Percentiles rank a stretch among this genome's conserved stretches.
Conservation (phyloP, 2,797 vertebrate species). For the Tenualosa ilisha region DNA sequence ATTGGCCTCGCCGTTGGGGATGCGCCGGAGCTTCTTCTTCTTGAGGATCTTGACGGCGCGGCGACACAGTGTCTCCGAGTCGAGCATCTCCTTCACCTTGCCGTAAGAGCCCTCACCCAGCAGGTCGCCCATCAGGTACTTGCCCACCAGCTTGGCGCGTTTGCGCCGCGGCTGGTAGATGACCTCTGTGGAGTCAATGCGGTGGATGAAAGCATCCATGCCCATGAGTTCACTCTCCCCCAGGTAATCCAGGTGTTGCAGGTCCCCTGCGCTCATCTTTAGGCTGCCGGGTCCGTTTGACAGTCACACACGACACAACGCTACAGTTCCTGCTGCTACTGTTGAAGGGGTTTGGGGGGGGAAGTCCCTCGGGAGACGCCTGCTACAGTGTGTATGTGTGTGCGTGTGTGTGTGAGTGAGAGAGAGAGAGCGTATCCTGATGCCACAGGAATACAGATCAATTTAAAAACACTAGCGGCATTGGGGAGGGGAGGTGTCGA, state of each 20-base stretch:
- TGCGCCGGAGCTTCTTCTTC: conserved; percentile 96
- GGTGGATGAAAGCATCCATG: conserved; percentile 98
- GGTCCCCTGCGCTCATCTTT: conserved; percentile 79
- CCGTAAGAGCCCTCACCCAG: conserved; percentile 97
- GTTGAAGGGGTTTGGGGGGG: neutral
- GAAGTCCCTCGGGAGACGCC: neutral
- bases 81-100: conserved; percentile 99
- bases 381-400: conserved; percentile 16
- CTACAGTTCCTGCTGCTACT: neutral
- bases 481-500: conserved; percentile 13
- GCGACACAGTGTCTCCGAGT: conserved; percentile 96
- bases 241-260: conserved; percentile 89
- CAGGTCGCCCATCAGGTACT: conserved; percentile 98
- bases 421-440: neutral
- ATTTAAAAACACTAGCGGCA: conserved; percentile 28
- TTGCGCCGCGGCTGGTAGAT: conserved; percentile 97
- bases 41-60: conserved; percentile 97
- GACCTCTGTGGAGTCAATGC: conserved; percentile 97
- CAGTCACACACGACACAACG: conserved; percentile 55
- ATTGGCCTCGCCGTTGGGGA: conserved; percentile 97
- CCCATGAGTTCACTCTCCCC: conserved; percentile 92
- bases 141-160: conserved; percentile 95
- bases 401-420: no score
- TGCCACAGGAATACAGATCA: conserved; percentile 17
- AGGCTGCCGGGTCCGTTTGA: neutral